Base-by-base conservation (phyloP, 2,797 vertebrate genomes). In the Betta splendens region DNA sequence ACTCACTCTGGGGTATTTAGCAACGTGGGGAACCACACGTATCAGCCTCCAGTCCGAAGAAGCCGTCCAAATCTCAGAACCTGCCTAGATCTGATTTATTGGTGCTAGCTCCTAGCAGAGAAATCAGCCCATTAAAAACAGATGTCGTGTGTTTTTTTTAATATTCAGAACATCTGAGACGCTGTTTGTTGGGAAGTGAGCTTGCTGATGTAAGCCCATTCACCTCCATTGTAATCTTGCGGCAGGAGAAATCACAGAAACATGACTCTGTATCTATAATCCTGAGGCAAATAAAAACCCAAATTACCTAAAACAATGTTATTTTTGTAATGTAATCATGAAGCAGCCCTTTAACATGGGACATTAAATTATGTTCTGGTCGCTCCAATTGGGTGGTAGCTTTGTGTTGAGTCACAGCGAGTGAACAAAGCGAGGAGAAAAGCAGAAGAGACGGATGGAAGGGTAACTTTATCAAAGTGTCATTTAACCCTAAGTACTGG, bases 381-480 rank as follows among this genome's bases (percentile, higher is more conserved):
- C 29, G 43, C 40, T 49, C 40, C 64, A 39, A 63, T 37, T 46
- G 46, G 42, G 37, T 29, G 44, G 45, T 12, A 43, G 43, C 29
- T 62, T 40, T 51, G 65, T 44, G 40, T 66, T 52, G 51, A 73
- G 57, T 75, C 52, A 58, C 49, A 40, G 37, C 18, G 25, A 47
- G 40, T 4, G 44, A 60, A 55, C 23, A 22, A 37, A 49, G 10
- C 1, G 12, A 18, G 23, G 37, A 25, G 37, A 43, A 11, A 11
- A 46, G 26, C 38, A 35, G 20, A 22, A 25, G 16, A 52, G 25
- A 69, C 65, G 45, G 66, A 74, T 72, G 70, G 73, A 76, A 79
- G 73, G 64, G 63, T 75, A 75, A 72, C 77, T 77, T 63, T 75
- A 83, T 88, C 81, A 81, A 83, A 79, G 81, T 69, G 52, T 83